Evolutionary conservation across 1,140 invertebrate species (phyloP), one percentile per base, ranked within the genome.

Genomic region (Ips nitidus): DNA sequence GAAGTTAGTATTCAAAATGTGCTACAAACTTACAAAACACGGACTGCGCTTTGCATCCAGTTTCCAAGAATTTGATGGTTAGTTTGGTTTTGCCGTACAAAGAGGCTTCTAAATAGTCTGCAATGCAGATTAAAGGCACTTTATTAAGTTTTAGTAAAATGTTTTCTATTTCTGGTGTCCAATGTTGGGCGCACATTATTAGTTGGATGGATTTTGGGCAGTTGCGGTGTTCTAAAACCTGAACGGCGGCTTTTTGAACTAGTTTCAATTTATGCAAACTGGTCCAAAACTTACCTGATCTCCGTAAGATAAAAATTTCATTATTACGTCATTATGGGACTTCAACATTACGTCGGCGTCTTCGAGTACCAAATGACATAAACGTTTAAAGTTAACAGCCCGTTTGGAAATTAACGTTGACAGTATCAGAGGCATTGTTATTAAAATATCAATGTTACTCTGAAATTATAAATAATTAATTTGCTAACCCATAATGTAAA

Each of bases 311-410:
- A 77, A 56, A 52, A 77, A 65, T 5, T 62, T 67, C 37, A 71
- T 59, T 36, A 76, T 64, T 45, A 72, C 56, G 41, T 73, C 69
- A 22, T 40, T 36, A 37, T 75, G 70, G 2, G 66, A 65, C 39
- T 73, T 66, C 1, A 77, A 56, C 1, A 79, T 45, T 40, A 59
- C 62, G 60, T 76, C 73, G 1, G 69, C 71, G 50, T 76, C 72
- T 72, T 79, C 78, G 1, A 79, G 52, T 38, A 78, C 74, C 40
- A 79, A 67, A 66, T 78, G 76, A 47, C 75, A 77, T n/a, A 79
- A 52, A 6, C 75, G 66, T 58, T 77, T 78, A 38, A 79, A 73
- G 65, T 75, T 77, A 36, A 73, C 72, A 1, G 74, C 64, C 41
- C 74, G 71, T 6, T 47, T 50, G 36, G 70, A 71, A 6, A 79